A percentile compares a stretch with the other conserved stretches of the same genome.
Conservation (phyloP, 2,797 vertebrate species). For the Enteromius mattozi region DNA sequence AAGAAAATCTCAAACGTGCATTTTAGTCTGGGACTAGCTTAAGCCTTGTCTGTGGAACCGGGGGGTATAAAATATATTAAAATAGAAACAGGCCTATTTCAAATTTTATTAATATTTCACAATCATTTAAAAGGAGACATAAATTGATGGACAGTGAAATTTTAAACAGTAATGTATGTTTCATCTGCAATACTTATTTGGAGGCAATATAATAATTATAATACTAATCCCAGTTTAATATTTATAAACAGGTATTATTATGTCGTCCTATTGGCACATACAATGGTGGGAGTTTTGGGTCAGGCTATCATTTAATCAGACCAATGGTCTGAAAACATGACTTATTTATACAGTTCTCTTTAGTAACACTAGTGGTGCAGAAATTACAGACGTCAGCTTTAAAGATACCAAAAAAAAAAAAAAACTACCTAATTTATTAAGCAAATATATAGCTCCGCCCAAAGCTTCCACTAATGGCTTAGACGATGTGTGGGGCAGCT, state of each 20-base stretch:
- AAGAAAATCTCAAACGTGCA: no score
- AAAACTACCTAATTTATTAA: not conserved
- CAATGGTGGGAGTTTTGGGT: not conserved
- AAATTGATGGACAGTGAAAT: not conserved
- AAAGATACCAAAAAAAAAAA: not conserved
- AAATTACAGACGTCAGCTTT: not conserved
- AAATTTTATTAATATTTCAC: not conserved
- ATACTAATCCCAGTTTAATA: not conserved
- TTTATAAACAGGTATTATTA: not conserved
- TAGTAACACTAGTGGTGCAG: not conserved
- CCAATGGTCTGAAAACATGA: not conserved
- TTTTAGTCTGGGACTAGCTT: no score
- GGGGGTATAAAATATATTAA: not conserved
- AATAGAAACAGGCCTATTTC: not conserved
- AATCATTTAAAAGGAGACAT: not conserved
- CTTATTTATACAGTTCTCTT: not conserved
- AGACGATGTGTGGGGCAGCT: not conserved
- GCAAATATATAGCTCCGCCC: not conserved
- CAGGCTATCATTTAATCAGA: not conserved
- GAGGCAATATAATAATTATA: not conserved
- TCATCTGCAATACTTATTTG: not conserved
- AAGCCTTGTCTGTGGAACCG: no score
- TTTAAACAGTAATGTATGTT: not conserved
- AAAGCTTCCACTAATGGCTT: not conserved
- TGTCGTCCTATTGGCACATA: not conserved